Percentiles rank a stretch among this genome's conserved stretches.
Conservation (phyloP, 2,113 vertebrate species). For the Columba livia region DNA sequence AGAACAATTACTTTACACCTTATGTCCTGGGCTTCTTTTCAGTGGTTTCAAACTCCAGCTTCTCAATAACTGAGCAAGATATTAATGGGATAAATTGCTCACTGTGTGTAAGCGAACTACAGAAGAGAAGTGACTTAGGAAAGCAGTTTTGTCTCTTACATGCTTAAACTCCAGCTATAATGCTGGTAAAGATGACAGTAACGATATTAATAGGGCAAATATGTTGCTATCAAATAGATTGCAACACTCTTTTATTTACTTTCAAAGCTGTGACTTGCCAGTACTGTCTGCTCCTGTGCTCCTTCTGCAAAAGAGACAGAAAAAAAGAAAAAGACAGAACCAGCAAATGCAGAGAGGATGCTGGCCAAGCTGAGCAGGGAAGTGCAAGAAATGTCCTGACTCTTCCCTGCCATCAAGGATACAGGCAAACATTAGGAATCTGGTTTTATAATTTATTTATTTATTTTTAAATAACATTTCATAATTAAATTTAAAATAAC, state of each 20-base stretch:
- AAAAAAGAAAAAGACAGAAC: not conserved
- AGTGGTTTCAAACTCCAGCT: not conserved
- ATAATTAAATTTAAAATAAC: not conserved
- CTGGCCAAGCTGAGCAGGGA: not conserved
- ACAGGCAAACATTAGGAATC: not conserved
- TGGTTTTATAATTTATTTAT: not conserved
- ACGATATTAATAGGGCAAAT: not conserved
- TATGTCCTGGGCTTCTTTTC: not conserved
- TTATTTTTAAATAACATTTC: not conserved
- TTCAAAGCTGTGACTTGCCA: not conserved
- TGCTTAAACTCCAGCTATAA: not conserved
- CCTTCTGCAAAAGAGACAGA: not conserved
- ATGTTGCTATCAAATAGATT: not conserved
- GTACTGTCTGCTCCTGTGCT: not conserved
- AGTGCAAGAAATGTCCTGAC: not conserved
- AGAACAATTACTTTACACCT: constrained; percentile 9
- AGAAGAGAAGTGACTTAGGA: not conserved
- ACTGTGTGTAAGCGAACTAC: not conserved
- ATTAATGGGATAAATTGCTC: constrained; percentile 10
- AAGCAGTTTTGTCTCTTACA: not conserved
- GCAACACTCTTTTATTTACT: not conserved
- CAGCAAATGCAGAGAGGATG: not conserved
- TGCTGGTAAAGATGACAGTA: not conserved
- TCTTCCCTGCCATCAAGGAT: not conserved
- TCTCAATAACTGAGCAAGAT: constrained; percentile 8